Conservation (phyloP, 35 echinoderm and acorn worm genomes). For the Hemicentrotus pulcherrimus region DNA sequence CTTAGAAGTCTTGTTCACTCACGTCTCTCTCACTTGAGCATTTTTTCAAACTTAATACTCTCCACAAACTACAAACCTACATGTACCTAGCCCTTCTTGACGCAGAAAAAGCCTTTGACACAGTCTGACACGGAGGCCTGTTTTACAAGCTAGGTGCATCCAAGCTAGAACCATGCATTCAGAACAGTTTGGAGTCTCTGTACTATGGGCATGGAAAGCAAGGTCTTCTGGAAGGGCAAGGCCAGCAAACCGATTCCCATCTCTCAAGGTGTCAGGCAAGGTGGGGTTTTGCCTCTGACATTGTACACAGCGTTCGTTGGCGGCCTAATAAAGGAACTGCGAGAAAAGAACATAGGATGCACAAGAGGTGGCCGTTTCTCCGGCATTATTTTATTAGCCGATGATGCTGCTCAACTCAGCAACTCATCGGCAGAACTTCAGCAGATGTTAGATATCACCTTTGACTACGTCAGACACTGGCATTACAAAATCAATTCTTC, state of each 20-base stretch:
- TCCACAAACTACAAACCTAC: not conserved
- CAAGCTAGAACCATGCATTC: not conserved
- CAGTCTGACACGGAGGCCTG: not conserved
- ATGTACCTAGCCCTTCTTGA: not conserved
- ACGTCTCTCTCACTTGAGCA: not conserved
- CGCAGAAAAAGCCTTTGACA: not conserved
- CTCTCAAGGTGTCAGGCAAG: not conserved
- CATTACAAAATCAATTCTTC: too few species aligned
- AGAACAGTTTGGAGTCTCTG: not conserved
- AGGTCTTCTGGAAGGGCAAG: constrained; percentile 16
- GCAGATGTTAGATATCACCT: too few species aligned
- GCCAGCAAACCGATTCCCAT: not conserved
- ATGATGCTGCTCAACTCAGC: too few species aligned
- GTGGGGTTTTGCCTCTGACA: too few species aligned
- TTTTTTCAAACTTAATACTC: not conserved
- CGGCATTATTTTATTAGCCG: too few species aligned
- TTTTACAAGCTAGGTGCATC: not conserved
- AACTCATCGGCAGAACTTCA: too few species aligned
- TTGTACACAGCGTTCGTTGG: too few species aligned
- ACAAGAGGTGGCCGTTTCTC: too few species aligned
- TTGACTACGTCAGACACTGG: too few species aligned
- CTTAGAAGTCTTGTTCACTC: not conserved
- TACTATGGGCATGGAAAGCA: constrained; percentile 17
- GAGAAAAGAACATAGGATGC: too few species aligned
- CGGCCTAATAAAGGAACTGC: too few species aligned